These are phyloP conservation scores for Drosophila mayri DNA, from an alignment of 1,140 invertebrate genomes.

Conservation along the genomic window DNA sequence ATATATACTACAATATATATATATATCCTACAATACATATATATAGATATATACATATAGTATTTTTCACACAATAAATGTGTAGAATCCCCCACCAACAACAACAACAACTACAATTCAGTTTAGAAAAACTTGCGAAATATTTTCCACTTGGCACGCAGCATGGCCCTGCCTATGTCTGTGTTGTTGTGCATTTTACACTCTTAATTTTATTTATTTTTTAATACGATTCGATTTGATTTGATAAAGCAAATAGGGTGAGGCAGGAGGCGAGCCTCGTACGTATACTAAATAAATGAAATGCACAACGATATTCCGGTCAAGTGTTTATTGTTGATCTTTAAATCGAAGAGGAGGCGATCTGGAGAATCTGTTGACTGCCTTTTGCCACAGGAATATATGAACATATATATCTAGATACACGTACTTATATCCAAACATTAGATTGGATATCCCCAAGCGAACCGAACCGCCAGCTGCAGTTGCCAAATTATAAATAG, in stretches of 20 bases:
- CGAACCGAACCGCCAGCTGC: conserved; percentile 30
- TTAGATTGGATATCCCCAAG: conserved; percentile 21
- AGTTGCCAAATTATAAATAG: conserved; percentile 79
- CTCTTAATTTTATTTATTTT: conserved; percentile 81
- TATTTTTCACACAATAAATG: conserved; percentile 78
- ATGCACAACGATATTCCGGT: conserved; percentile 48
- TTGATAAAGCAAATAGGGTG: conserved; percentile 63
- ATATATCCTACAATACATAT: no score
- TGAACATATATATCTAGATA: background rate
- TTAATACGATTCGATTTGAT: conserved; percentile 67
- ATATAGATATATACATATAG: conserved; percentile 31
- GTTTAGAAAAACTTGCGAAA: conserved; percentile 79
- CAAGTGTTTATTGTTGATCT: conserved; percentile 70
- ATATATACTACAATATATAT: conserved; percentile 2
- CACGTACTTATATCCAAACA: conserved; percentile 10
- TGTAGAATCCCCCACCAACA: conserved; percentile 43
- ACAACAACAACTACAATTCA: conserved; percentile 5
- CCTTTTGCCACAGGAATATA: conserved; percentile 1
- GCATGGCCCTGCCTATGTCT: conserved; percentile 51
- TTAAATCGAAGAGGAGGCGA: conserved; percentile 13
- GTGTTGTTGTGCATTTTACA: conserved; percentile 68
- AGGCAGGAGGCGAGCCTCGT: conserved; percentile 8
- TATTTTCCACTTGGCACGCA: conserved; percentile 83
- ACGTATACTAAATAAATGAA: conserved; percentile 10
- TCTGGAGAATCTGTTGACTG: conserved; percentile 45